Evolutionary conservation across 2,888 invertebrate species (phyloP).

Genomic region (Bombylius major): DNA sequence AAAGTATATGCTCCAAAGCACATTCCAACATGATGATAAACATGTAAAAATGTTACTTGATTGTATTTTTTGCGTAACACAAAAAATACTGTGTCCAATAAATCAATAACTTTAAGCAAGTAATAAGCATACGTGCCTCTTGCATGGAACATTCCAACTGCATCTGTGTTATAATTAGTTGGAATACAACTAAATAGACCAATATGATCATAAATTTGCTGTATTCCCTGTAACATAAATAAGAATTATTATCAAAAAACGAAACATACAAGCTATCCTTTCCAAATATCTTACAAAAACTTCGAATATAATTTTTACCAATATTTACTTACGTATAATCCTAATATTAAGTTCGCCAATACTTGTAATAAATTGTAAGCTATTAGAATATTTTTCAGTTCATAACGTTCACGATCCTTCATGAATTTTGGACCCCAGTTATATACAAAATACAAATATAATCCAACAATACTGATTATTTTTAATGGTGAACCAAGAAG

Average conservation of each 20-base stretch:
- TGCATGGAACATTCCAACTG: background rate
- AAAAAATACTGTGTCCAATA: constrained; percentile 57
- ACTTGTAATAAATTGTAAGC: constrained; percentile 4
- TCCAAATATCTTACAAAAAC: background rate
- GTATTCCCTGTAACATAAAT: background rate
- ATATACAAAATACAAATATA: constrained; percentile 55
- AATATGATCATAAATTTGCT: background rate
- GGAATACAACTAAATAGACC: background rate
- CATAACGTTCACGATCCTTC: constrained; percentile 48
- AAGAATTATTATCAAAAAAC: no score
- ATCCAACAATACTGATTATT: constrained; percentile 38
- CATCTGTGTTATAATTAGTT: constrained; percentile 2
- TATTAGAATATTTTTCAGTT: constrained; percentile 44
- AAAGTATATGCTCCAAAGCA: constrained; percentile 46
- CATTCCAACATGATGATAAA: constrained; percentile 64
- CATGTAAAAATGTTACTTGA: constrained; percentile 54
- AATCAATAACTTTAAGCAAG: constrained; percentile 48
- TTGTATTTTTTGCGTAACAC: constrained; percentile 53
- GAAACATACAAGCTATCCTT: background rate
- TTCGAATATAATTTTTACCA: background rate
- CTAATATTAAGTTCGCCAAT: background rate
- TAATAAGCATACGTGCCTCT: constrained; percentile 42
- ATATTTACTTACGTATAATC: background rate
- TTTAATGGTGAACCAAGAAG: constrained; percentile 52
- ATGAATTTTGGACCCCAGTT: constrained; percentile 57